phyloP scores from a whole-genome alignment of 2,113 vertebrate species.

The Hyperopisus bebe region DNA sequence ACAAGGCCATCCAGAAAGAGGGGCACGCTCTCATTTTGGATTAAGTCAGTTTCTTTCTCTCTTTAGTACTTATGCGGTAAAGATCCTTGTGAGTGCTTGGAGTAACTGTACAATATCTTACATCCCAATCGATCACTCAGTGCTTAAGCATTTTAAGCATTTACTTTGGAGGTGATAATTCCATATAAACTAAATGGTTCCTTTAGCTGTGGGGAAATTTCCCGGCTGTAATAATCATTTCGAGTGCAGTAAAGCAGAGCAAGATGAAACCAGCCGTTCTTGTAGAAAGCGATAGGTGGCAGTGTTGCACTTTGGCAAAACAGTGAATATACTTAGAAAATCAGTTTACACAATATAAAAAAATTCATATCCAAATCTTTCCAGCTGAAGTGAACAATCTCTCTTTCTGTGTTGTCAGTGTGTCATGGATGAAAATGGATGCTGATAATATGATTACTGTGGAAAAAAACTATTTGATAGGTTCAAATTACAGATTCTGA shows the following conservation, averaged over 20 bases:
- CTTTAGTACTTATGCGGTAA: neutral
- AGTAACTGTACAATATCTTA: neutral
- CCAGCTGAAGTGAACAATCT: neutral
- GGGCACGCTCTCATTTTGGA: neutral
- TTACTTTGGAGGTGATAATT: neutral
- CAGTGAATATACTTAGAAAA: neutral
- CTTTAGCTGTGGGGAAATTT: neutral
- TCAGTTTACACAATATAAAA: neutral
- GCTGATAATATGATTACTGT: neutral
- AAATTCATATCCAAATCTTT: neutral
- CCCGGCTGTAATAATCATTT: neutral
- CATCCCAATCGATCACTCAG: neutral
- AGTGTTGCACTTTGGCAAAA: conserved; percentile 74
- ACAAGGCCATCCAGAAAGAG: neutral
- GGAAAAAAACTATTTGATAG: neutral
- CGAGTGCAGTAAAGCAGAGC: neutral
- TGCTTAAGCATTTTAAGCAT: neutral
- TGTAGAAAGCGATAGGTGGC: conserved; percentile 72
- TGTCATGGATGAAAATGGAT: neutral
- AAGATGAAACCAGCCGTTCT: conserved; percentile 33
- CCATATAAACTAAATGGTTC: neutral
- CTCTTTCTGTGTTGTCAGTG: neutral
- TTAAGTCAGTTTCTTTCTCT: neutral
- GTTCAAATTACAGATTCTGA: neutral
- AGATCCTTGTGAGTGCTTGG: neutral